Percentiles rank a stretch among this genome's conserved stretches.
These are phyloP conservation scores for Chrysomallon squamiferum DNA, from an alignment of 1,140 invertebrate genomes.

Conservation along the genomic window DNA sequence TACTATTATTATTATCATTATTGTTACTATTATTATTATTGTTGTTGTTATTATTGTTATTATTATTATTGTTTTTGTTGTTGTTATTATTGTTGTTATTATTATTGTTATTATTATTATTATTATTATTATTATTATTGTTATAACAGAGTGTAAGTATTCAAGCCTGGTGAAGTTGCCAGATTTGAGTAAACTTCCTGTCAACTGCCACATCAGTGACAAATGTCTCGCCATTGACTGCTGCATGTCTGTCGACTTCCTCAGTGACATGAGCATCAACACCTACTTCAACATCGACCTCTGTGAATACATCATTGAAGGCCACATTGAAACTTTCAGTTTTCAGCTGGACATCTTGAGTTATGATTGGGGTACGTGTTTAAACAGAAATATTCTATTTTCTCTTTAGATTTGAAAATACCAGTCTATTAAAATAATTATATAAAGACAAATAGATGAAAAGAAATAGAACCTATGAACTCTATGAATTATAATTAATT, in stretches of 20 bases:
- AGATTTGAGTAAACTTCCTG: background rate
- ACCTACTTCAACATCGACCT: slow-evolving; percentile 2
- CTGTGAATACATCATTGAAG: slow-evolving; percentile 8
- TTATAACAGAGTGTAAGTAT: background rate
- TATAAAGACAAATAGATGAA: too few species aligned
- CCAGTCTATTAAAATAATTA: too few species aligned
- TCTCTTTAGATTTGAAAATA: too few species aligned
- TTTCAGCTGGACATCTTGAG: background rate
- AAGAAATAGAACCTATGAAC: too few species aligned
- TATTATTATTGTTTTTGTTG: too few species aligned
- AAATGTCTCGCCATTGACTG: slow-evolving; percentile 4
- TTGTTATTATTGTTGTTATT: too few species aligned
- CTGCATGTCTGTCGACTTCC: background rate
- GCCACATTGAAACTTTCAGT: slow-evolving; percentile 2
- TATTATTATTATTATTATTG: background rate
- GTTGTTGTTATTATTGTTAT: too few species aligned
- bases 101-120: too few species aligned
- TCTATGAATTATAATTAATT: too few species aligned
- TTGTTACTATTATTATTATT: too few species aligned
- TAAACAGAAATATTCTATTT: too few species aligned
- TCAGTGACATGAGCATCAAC: slow-evolving; percentile 1
- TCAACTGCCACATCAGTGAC: slow-evolving; percentile 5
- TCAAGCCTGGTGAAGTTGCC: background rate
- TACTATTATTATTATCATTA: too few species aligned
- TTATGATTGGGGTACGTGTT: slow-evolving; percentile 5